Evolutionary conservation across 1,140 invertebrate species (phyloP), one percentile per base, ranked within the genome.

Genomic region (Leptestheria dahalacensis): DNA sequence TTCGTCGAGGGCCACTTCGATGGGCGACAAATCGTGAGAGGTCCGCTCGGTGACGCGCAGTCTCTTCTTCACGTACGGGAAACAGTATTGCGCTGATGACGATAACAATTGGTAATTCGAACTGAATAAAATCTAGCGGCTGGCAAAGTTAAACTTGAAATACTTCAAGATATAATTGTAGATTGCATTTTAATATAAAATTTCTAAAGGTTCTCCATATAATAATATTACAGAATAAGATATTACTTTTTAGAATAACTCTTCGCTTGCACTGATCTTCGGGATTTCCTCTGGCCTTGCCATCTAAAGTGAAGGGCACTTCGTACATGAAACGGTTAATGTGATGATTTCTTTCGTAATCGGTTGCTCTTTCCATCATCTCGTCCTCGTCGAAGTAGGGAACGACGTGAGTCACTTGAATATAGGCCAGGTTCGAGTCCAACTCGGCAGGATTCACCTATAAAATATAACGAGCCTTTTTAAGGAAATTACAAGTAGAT

Each of bases 1-100:
- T 73, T 94, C 91, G 69, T 93, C 85, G 48, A 95, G 82, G 49
- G 92, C 91, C 10, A 94, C 91, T 74, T 95, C 91, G 66, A 96
- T 94, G 1, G 92, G 92, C 66, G 80, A 84, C 55, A 93, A 74
- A 70, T 92, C 87, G 61, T 84, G 79, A 56, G 85, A 80, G 66
- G 81, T 75, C 66, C 81, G 78, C n/a, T 83, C 74, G 62, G 78
- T 72, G 1, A 95, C 83, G 49, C 78, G 74, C 60, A 94, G 85
- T 10, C 91, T 80, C 68, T 92, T 92, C 64, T 91, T 89, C 1
- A 95, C 83, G 70, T 94, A 95, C 0, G 92, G 91, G 72, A 96
- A 95, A 54, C 81, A 82, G 69, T 84, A 86, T 67, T 82, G 79
- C 9, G 88, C 86, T 88, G 68, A 28, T 74, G 74, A 64, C 29